A percentile compares a stretch with the other conserved stretches of the same genome.
Evolutionary conservation across 2,888 invertebrate species (phyloP).

Genomic region (Nomada flava): DNA sequence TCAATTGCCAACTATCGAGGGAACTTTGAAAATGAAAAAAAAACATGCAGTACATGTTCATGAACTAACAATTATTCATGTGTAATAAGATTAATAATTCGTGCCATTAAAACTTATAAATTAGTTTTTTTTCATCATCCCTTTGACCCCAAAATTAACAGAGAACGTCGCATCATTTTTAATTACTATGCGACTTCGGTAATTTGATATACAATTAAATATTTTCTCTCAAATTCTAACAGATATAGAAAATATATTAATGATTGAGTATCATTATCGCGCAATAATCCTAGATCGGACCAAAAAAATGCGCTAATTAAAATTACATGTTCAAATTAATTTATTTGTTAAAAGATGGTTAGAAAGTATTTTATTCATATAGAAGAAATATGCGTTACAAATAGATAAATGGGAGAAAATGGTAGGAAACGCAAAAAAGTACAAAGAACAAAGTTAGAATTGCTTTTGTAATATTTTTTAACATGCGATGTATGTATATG

Average conservation of each 20-base stretch:
- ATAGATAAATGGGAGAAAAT: conserved; percentile 8
- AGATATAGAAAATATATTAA: conserved; percentile 14
- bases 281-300: neutral
- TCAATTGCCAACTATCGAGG: conserved; percentile 45
- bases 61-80: neutral
- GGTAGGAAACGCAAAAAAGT: conserved; percentile 32
- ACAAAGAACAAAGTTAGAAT: conserved; percentile 47
- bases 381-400: neutral
- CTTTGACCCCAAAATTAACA: neutral
- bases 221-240: neutral
- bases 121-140: neutral
- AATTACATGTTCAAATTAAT: neutral
- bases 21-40: neutral
- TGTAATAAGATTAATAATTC: neutral
- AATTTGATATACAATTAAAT: conserved; percentile 1
- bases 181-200: neutral
- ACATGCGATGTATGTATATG: conserved; percentile 49
- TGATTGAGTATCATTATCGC: neutral
- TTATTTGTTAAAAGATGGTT: neutral
- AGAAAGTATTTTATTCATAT: conserved; percentile 14
- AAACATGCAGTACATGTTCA: neutral
- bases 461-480: conserved; percentile 54
- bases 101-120: neutral
- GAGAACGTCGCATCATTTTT: neutral
- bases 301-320: neutral